A percentile compares a stretch with the other conserved stretches of the same genome.
Conservation (phyloP, 2,113 vertebrate species). For the Mionectes macconnelli region DNA sequence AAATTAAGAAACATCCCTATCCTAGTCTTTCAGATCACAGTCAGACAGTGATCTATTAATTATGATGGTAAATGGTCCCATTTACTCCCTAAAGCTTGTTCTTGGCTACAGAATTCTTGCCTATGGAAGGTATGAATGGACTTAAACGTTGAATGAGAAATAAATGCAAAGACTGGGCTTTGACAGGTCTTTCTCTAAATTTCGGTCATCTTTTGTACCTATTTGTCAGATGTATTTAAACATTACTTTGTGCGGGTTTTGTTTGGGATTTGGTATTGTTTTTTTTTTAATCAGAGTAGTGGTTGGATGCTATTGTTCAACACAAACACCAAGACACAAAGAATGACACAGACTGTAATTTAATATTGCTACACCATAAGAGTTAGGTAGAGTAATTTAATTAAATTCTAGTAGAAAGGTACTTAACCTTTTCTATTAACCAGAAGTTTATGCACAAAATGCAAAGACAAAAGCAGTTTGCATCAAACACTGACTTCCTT, state of each 20-base stretch:
- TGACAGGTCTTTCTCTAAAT: neutral
- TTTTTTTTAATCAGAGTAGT: neutral
- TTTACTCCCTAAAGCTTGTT: neutral
- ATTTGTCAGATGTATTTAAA: neutral
- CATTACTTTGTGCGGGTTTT: neutral
- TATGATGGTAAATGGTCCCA: neutral
- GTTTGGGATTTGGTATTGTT: neutral
- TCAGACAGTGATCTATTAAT: neutral
- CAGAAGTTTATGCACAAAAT: constrained; percentile 32
- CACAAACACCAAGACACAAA: neutral
- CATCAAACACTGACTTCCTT: constrained; percentile 7
- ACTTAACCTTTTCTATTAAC: constrained; percentile 35
- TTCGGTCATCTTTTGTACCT: neutral
- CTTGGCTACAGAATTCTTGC: neutral
- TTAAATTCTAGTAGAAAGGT: constrained; percentile 5
- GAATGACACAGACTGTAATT: neutral
- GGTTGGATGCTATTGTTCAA: neutral
- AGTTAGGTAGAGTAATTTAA: neutral
- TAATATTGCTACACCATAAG: neutral
- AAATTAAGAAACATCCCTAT: neutral
- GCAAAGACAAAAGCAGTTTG: constrained; percentile 34
- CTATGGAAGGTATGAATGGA: neutral
- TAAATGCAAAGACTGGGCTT: rapidly evolving
- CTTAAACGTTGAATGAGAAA: neutral
- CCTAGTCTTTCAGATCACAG: neutral